phyloP scores from a whole-genome alignment of 2,888 invertebrate genomes.

The Escarpia spicata region DNA sequence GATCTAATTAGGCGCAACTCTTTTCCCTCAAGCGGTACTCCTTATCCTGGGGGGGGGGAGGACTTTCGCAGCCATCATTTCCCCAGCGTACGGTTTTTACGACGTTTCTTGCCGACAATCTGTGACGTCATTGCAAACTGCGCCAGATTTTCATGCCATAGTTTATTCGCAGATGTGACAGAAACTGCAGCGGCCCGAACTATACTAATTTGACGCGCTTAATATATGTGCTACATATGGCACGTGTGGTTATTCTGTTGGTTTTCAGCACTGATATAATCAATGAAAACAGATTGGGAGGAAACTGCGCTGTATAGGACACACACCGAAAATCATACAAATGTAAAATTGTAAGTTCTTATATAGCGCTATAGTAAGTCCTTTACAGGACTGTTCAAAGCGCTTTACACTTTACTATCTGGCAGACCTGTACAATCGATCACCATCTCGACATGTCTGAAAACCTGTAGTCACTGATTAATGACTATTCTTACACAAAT shows the following conservation, averaged over 20 bases:
- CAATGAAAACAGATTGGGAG: not conserved
- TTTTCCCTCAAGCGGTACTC: no score
- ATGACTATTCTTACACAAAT: no score
- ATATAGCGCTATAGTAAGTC: no score
- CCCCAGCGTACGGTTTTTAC: not conserved
- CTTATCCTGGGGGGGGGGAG: no score
- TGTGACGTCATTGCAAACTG: not conserved
- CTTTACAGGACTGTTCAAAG: no score
- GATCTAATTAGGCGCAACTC: no score
- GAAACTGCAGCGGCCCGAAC: not conserved
- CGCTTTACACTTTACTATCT: no score
- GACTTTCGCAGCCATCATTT: not conserved
- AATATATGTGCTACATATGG: slow-evolving; percentile 10
- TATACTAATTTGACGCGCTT: not conserved
- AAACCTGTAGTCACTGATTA: no score
- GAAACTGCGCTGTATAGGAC: not conserved
- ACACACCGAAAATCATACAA: no score
- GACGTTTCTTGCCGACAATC: not conserved
- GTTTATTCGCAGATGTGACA: not conserved
- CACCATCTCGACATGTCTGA: no score
- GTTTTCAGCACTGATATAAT: not conserved
- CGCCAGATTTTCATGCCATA: not conserved
- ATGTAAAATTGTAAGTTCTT: no score
- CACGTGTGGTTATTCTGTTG: not conserved
- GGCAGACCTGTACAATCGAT: no score